Percentiles rank a stretch among this genome's conserved stretches.
Conservation (phyloP, 2,888 invertebrate genomes). For the Ctena decussata region DNA sequence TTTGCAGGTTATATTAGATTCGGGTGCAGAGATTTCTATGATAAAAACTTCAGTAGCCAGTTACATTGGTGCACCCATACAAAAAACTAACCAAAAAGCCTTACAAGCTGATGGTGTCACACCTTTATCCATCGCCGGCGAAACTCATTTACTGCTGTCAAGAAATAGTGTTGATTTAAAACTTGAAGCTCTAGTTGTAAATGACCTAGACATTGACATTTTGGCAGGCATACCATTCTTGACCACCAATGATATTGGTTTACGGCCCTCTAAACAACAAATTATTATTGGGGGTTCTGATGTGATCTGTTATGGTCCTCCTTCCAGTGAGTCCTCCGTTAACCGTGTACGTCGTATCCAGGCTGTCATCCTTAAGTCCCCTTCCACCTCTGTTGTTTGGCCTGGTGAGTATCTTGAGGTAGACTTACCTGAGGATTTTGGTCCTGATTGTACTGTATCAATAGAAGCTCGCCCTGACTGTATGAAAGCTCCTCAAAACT, state of each 20-base stretch:
- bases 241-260: conserved; percentile 50
- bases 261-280: conserved; percentile 36
- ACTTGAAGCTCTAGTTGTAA: background rate
- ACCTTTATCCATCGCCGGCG: too few relatives aligned
- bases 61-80: conserved; percentile 42
- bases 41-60: conserved; percentile 44
- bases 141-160: background rate
- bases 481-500: background rate
- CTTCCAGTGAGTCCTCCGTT: background rate
- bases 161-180: background rate
- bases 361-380: background rate
- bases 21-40: conserved; percentile 59
- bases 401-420: conserved; percentile 57
- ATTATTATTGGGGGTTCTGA: conserved; percentile 20
- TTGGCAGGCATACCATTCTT: conserved; percentile 60
- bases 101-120: too few relatives aligned
- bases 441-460: conserved; percentile 8
- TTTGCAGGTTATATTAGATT: conserved; percentile 56
- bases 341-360: background rate
- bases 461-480: conserved; percentile 30
- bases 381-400: conserved; percentile 36
- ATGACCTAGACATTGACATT: background rate
- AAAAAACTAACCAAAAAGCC: conserved; percentile 11
- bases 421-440: conserved; percentile 20
- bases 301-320: background rate